Conservation (phyloP, 2,113 vertebrate genomes). For the Oryzias curvinotus region DNA sequence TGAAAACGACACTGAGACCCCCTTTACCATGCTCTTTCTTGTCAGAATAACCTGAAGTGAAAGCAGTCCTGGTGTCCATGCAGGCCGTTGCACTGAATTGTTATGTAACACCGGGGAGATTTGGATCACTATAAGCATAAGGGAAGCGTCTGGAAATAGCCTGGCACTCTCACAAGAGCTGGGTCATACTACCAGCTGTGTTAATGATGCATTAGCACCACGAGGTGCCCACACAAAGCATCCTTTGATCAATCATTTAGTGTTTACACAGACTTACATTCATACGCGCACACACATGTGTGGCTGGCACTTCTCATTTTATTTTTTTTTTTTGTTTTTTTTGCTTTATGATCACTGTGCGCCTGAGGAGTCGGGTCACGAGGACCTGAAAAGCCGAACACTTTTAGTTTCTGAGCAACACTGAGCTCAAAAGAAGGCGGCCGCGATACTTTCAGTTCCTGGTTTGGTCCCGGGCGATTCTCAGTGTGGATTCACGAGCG, state of each 20-base stretch:
- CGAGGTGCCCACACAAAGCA: conserved; percentile 59
- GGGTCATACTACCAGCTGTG: conserved; percentile 59
- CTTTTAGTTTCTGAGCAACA: conserved; percentile 9
- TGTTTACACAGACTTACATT: conserved; percentile 34
- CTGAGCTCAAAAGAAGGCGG: neutral
- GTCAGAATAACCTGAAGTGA: conserved; percentile 29
- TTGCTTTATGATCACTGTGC: conserved; percentile 29
- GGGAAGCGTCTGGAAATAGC: conserved; percentile 56
- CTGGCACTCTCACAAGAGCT: conserved; percentile 39
- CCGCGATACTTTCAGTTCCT: neutral
- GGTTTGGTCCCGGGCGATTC: neutral
- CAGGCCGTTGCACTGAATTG: conserved; percentile 31
- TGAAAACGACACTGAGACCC: no score
- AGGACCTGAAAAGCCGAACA: conserved; percentile 23
- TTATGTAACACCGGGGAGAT: conserved; percentile 52
- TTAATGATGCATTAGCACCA: conserved; percentile 65
- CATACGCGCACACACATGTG: conserved; percentile 25
- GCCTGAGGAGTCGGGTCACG: conserved; percentile 32
- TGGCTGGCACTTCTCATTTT: conserved; percentile 2
- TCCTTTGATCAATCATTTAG: conserved; percentile 64
- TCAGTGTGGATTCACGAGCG: neutral
- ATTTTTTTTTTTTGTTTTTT: neutral
- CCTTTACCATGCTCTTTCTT: conserved; percentile 6
- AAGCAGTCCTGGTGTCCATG: conserved; percentile 22
- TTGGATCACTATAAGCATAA: conserved; percentile 54